A percentile compares a stretch with the other conserved stretches of the same genome.
Evolutionary conservation across 2,797 vertebrate species (phyloP).

Genomic region (Mareca penelope): DNA sequence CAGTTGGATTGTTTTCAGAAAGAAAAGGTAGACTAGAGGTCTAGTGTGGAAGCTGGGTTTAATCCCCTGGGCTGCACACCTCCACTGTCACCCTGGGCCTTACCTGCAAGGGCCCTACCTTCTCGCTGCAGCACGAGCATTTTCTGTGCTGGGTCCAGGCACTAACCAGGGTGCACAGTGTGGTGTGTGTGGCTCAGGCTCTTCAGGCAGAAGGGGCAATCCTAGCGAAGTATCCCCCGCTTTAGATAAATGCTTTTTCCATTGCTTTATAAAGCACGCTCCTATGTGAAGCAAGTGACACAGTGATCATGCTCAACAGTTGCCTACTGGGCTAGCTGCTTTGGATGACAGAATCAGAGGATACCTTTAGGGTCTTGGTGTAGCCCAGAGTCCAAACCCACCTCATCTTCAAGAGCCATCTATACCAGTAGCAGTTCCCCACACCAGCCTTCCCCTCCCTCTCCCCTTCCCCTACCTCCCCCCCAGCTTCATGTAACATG

Average conservation of each 20-base stretch:
- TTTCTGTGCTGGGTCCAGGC: not conserved
- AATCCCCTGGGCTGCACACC: not conserved
- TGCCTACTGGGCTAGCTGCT: not conserved
- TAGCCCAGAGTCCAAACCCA: not conserved
- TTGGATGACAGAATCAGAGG: not conserved
- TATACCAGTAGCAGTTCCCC: not conserved
- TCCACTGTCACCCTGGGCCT: not conserved
- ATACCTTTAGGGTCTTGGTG: not conserved
- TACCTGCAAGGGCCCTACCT: not conserved
- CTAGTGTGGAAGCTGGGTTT: not conserved
- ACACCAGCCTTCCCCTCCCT: not conserved
- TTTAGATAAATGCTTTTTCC: not conserved
- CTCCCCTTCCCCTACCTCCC: too few species aligned
- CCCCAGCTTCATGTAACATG: not conserved
- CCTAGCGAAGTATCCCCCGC: not conserved
- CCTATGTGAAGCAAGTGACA: not conserved
- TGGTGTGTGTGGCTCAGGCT: not conserved
- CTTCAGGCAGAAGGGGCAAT: not conserved
- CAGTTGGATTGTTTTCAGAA: not conserved
- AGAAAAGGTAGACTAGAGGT: not conserved
- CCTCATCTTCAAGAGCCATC: not conserved
- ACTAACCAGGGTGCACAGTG: not conserved
- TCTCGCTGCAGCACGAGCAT: not conserved
- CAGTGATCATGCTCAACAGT: not conserved
- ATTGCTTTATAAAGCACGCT: not conserved